These are phyloP conservation scores for Ormyrus labotus DNA, from an alignment of 2,888 invertebrate species.

Conservation along the genomic window DNA sequence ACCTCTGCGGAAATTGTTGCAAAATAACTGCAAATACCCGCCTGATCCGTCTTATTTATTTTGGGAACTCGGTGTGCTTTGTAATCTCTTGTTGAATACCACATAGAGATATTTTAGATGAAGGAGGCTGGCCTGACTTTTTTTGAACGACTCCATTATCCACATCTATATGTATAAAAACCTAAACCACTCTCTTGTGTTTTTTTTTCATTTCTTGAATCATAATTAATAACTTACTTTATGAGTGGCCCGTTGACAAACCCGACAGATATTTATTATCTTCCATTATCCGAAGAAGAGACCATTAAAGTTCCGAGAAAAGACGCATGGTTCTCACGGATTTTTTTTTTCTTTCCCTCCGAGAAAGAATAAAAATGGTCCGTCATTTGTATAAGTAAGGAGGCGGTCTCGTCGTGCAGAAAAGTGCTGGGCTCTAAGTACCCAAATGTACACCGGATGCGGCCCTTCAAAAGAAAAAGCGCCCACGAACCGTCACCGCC, in stretches of 20 bases:
- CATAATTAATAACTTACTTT: slow-evolving; percentile 41
- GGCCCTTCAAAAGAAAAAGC: slow-evolving; percentile 22
- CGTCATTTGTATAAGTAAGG: slow-evolving; percentile 55
- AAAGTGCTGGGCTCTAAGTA: slow-evolving; percentile 34
- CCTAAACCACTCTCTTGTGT: neutral
- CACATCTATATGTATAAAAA: slow-evolving; percentile 7
- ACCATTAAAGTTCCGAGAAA: slow-evolving; percentile 38
- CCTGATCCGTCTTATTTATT: too few relatives aligned
- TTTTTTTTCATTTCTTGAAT: neutral
- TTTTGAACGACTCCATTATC: neutral
- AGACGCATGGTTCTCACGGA: slow-evolving; percentile 26
- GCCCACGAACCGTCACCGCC: slow-evolving; percentile 36
- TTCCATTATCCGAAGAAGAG: neutral
- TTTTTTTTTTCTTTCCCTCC: slow-evolving; percentile 3
- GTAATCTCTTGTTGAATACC: too few relatives aligned
- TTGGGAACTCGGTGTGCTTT: too few relatives aligned
- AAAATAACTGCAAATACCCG: too few relatives aligned
- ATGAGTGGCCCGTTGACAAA: slow-evolving; percentile 38
- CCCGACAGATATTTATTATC: slow-evolving; percentile 50
- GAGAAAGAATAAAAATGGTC: slow-evolving; percentile 43
- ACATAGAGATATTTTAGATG: too few relatives aligned
- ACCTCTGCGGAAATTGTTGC: too few relatives aligned
- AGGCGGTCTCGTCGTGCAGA: slow-evolving; percentile 21
- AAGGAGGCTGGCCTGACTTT: neutral
- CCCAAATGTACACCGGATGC: slow-evolving; percentile 37